Evolutionary conservation across 1,140 invertebrate genomes (phyloP), one percentile per base, ranked within the genome.

Genomic region (Mactra quadrangularis): DNA sequence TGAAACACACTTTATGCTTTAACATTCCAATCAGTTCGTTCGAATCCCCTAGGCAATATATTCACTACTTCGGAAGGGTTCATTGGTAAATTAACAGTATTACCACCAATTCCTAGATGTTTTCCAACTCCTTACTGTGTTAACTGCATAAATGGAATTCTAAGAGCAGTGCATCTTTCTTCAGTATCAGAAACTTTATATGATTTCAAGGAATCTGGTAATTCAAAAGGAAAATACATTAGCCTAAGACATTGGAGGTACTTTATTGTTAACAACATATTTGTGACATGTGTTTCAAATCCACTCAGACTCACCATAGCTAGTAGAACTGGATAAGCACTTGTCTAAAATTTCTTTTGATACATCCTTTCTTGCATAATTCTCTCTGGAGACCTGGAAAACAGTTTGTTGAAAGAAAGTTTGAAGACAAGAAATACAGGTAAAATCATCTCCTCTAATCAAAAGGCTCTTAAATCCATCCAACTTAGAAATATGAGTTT

Each of bases 61-160:
- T 22, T 22, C 9, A 84, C 64, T 15, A 84, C 82, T 17, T 45
- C 19, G 1, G 74, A 35, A 9, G 66, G 74, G 55, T 78, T 45
- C 82, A 84, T 84, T 41, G 74, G 82, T 1, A 77, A 74, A 78
- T 84, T 84, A 2, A 78, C 82, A 27, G 82, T 84, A 52, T 72
- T 84, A 4, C 74, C 82, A 78, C 41, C 71, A 11, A 77, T 84
- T 2, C 74, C 74, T 38, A 47, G 41, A 19, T 84, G 82, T 45
- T 78, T 77, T 47, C 82, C 82, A 47, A 84, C 22, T 11, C 82
- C 82, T 13, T 78, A 35, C 33, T 84, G 57, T 38, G 76, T 78
- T n/a, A 84, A 27, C 53, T 78, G 82, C 75, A 84, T 84, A 35
- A 84, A 84, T 1, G 82, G 82, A 1, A 78, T 78, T 38, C 82